phyloP scores from a whole-genome alignment of 2,888 invertebrate genomes.

The Lasioglossum leucozonium region DNA sequence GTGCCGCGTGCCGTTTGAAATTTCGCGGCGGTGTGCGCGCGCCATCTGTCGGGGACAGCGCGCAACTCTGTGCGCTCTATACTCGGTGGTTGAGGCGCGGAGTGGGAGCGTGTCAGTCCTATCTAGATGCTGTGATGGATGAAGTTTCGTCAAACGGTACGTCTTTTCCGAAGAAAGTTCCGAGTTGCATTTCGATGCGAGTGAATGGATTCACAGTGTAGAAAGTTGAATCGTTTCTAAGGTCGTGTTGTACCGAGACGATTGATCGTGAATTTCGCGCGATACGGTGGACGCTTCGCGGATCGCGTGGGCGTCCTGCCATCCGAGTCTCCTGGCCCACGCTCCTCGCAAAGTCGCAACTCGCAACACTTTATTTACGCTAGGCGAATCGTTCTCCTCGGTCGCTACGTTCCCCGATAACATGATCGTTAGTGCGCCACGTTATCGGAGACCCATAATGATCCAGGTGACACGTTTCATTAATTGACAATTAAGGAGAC shows the following conservation, averaged over 20 bases:
- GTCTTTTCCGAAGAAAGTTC: conserved; percentile 62
- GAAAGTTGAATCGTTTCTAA: not conserved
- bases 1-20: not conserved
- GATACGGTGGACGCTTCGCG: conserved; percentile 40
- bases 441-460: not conserved
- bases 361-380: conserved; percentile 66
- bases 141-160: conserved; percentile 79
- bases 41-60: not conserved
- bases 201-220: conserved; percentile 9
- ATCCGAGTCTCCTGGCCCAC: conserved; percentile 72
- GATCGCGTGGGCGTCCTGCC: conserved; percentile 81
- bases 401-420: conserved; percentile 27
- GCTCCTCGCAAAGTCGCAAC: conserved; percentile 56
- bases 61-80: conserved; percentile 18
- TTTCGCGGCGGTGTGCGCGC: conserved; percentile 17
- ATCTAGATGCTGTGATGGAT: conserved; percentile 81
- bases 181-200: conserved; percentile 14
- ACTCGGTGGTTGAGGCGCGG: conserved; percentile 49
- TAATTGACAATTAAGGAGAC: conserved; percentile 28
- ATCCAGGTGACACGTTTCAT: not conserved
- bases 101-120: conserved; percentile 72
- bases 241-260: not conserved
- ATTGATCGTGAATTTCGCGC: conserved; percentile 44
- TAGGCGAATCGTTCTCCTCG: conserved; percentile 34
- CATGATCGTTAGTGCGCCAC: not conserved